Base-by-base conservation (phyloP, 2,888 invertebrate genomes). In the Spodoptera picta region DNA sequence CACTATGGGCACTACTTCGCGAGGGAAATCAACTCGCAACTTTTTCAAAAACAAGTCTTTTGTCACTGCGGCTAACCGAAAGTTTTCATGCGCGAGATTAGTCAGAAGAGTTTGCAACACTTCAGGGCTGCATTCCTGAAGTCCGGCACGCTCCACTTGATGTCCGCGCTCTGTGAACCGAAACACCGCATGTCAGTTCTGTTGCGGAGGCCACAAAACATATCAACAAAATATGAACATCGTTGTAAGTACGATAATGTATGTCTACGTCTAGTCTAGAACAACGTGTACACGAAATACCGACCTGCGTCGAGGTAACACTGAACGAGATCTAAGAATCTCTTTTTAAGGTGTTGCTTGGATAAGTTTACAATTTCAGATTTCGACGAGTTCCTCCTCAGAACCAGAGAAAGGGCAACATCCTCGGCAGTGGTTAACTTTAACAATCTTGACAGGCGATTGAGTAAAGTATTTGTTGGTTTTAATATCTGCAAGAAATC, bases 91-190 rank as follows among this genome's bases (percentile, higher is more conserved):
- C 65, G 95, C 94, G 70, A 96, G 92, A 79, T 95, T 94, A 10
- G 95, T 95, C 58, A 98, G 94, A 75, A 98, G 96, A 75, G 97
- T 95, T 93, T 98, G 98, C 82, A 98, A 95, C 72, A 98, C 96
- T 95, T 98, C 98, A 82, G 98, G 97, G 70, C 97, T 97, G 82
- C 98, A 97, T 95, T 98, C 98, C 96, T 98, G 97, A 83, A 99
- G 96, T 77, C 98, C 98, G 81, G 97, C 97, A 88, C 97, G 97
- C 89, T 96, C 96, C 74, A 95, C 95, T 83, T 96, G 96, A 83
- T 96, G 95, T 79, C 95, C 96, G 70, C 95, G 96, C 79, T 97
- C 96, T 92, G 93, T 79, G 51, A 80, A 79, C 46, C 65, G 42
- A 73, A 73, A 67, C 48, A 50, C 60, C 23, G 53, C 27, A 51